These are phyloP conservation scores for Sturnus vulgaris DNA, from an alignment of 2,113 vertebrate species.

Conservation along the genomic window DNA sequence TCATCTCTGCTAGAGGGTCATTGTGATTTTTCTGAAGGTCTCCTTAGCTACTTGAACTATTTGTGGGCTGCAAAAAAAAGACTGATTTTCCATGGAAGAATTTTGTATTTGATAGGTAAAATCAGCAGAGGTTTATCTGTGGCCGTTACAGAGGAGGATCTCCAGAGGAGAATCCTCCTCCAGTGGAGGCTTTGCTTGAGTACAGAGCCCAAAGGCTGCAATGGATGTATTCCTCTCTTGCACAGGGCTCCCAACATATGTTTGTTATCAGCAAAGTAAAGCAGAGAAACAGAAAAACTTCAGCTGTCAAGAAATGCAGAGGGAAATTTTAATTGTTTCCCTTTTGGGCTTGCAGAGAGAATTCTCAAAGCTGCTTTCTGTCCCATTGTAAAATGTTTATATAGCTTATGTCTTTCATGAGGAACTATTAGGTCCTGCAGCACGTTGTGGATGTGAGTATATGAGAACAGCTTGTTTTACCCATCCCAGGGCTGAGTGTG, in stretches of 20 bases:
- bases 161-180: neutral
- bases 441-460: neutral
- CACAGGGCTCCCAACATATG: neutral
- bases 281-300: neutral
- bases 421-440: neutral
- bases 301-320: neutral
- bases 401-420: neutral
- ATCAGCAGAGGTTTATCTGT: neutral
- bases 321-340: neutral
- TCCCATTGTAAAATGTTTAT: constrained; percentile 7
- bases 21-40: neutral
- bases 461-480: neutral
- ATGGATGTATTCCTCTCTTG: neutral
- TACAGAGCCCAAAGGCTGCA: rapidly evolving
- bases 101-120: neutral
- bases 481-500: neutral
- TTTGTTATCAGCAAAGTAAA: neutral
- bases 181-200: neutral
- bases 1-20: neutral
- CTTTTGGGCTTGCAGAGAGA: neutral
- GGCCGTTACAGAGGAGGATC: neutral
- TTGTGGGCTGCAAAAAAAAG: neutral
- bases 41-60: neutral
- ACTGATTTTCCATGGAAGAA: neutral
- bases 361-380: constrained; percentile 10